Conservation (phyloP, 2,888 invertebrate genomes). For the Antheraea assamensis region DNA sequence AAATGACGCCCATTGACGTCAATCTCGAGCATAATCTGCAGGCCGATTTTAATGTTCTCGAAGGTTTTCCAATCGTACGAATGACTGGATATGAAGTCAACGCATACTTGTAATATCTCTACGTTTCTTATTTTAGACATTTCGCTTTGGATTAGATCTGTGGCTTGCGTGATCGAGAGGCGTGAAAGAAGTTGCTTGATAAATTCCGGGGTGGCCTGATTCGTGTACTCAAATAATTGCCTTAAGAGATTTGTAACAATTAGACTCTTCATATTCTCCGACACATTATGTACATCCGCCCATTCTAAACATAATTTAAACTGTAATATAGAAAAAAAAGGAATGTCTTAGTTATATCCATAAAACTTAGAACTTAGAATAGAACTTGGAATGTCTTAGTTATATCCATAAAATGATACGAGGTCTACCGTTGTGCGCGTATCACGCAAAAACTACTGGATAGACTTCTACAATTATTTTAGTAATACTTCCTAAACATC, state of each 20-base stretch:
- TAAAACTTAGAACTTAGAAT: too few species aligned
- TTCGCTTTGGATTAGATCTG: conserved; percentile 84
- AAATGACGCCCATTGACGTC: conserved; percentile 79
- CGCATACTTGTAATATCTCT: conserved; percentile 84
- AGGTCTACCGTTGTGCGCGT: too few species aligned
- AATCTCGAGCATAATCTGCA: conserved; percentile 86
- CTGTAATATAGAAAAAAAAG: conserved; percentile 55
- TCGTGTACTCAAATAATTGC: conserved; percentile 80
- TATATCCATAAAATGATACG: too few species aligned
- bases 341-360: too few species aligned
- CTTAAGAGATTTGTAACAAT: conserved; percentile 79
- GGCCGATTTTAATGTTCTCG: conserved; percentile 84
- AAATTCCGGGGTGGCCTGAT: conserved; percentile 64
- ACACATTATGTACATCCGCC: conserved; percentile 84
- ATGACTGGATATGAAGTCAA: conserved; percentile 82
- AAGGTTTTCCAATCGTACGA: conserved; percentile 77
- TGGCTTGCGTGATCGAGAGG: conserved; percentile 82
- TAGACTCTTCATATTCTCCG: conserved; percentile 79
- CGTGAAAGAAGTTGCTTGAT: conserved; percentile 82
- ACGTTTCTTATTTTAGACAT: conserved; percentile 84
- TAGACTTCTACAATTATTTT: too few species aligned
- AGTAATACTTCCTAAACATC: too few species aligned
- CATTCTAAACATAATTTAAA: conserved; percentile 86
- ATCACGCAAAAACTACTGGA: too few species aligned
- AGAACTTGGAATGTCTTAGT: too few species aligned